Conservation (phyloP, 2,113 vertebrate species). For the human (Homo sapiens) region GRCh38 chr12:38670001-38670500, state of each 20-base stretch:
- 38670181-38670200: neutral
- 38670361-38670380: neutral
- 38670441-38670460: neutral
- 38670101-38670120: neutral
- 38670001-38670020: no score
- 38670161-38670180: neutral
- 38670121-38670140: neutral
- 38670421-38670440: neutral
- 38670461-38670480: neutral
- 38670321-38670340: neutral
- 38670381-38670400: neutral
- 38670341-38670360: neutral
- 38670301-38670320: neutral
- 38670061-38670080: no score
- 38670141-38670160: neutral
- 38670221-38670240: neutral
- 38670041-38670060: no score
- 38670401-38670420: constrained; percentile 6
- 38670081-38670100: no score
- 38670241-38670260: neutral
- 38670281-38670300: neutral
- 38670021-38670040: no score
- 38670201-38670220: neutral
- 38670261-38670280: neutral
- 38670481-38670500: neutral